Percentiles rank a stretch among this genome's conserved stretches.
These are phyloP conservation scores for Papilio protenor DNA, from an alignment of 2,888 invertebrate species.

Conservation along the genomic window DNA sequence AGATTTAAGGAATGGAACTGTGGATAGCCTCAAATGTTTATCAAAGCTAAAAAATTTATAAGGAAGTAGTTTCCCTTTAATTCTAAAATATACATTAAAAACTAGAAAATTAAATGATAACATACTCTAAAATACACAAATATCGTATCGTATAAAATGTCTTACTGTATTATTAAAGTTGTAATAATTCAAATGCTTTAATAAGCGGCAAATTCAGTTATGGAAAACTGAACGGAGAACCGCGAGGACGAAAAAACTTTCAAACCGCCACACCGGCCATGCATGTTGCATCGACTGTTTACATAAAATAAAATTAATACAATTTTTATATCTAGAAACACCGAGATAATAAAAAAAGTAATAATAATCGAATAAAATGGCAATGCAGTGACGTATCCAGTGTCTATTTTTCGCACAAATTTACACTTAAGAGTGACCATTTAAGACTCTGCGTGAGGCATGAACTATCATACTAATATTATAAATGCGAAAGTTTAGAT, in stretches of 20 bases:
- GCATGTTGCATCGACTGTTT: neutral
- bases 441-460: too few relatives aligned
- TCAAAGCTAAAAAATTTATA: too few relatives aligned
- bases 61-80: too few relatives aligned
- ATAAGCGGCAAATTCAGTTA: conserved; percentile 73
- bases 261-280: neutral
- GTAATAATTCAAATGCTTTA: conserved; percentile 70
- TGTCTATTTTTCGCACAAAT: too few relatives aligned
- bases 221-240: conserved; percentile 39
- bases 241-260: conserved; percentile 6
- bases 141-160: conserved; percentile 54
- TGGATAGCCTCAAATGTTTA: too few relatives aligned
- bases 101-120: too few relatives aligned
- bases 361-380: neutral
- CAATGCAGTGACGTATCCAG: too few relatives aligned
- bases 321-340: neutral
- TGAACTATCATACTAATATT: too few relatives aligned
- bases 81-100: too few relatives aligned
- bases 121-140: neutral
- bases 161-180: conserved; percentile 53
- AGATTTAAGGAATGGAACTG: too few relatives aligned
- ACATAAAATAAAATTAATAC: conserved; percentile 6
- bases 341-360: neutral
- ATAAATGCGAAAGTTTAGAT: too few relatives aligned
- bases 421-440: too few relatives aligned